Conservation (phyloP, 1,140 invertebrate species). For the Mactra quadrangularis region DNA sequence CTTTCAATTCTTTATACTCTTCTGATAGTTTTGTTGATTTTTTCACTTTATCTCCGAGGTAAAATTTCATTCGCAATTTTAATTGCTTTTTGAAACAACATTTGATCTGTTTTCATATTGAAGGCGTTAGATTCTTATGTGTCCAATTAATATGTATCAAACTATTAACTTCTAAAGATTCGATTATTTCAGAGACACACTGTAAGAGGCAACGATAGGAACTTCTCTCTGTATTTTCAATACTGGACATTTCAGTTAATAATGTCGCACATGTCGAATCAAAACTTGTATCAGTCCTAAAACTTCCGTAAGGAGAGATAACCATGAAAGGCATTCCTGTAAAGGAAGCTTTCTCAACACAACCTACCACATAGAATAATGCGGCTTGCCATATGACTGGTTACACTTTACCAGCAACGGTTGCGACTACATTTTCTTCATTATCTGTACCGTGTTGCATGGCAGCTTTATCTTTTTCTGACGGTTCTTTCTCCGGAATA, state of each 20-base stretch:
- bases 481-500: constrained; percentile 20
- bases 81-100: constrained; percentile 6
- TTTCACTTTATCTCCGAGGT: neutral
- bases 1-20: constrained; percentile 7
- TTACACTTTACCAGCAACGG: constrained; percentile 36
- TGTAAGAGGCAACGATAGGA: constrained; percentile 19
- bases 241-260: constrained; percentile 45
- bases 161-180: constrained; percentile 36
- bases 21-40: constrained; percentile 15
- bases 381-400: constrained; percentile 21
- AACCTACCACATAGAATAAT: constrained; percentile 48
- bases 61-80: constrained; percentile 9
- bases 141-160: constrained; percentile 45
- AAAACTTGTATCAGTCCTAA: neutral
- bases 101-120: neutral
- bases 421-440: constrained; percentile 53
- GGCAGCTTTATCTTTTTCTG: neutral
- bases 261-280: constrained; percentile 17
- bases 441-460: constrained; percentile 53
- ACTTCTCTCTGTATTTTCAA: constrained; percentile 3
- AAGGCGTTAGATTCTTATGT: neutral
- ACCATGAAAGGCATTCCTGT: constrained; percentile 5
- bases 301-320: constrained; percentile 50
- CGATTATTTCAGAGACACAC: constrained; percentile 41
- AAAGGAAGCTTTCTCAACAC: no score